Conservation (phyloP, 1,140 invertebrate genomes). For the Cryptotermes secundus region DNA sequence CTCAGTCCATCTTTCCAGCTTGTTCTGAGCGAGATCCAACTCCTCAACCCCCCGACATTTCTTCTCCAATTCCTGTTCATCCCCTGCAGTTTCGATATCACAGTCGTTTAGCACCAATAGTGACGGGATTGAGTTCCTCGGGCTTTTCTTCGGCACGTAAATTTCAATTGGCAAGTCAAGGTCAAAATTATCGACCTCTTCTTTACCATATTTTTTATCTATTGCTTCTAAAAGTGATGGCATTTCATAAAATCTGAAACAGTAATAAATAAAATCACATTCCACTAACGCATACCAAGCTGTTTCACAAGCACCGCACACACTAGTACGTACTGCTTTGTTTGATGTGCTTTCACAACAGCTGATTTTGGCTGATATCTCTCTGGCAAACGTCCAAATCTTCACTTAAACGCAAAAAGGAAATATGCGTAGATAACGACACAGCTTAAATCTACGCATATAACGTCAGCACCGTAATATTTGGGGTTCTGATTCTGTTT, state of each 20-base stretch:
- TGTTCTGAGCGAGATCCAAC: slow-evolving; percentile 88
- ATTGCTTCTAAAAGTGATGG: slow-evolving; percentile 81
- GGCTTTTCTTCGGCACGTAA: slow-evolving; percentile 78
- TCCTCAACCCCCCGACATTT: slow-evolving; percentile 85
- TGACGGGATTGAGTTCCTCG: slow-evolving; percentile 73
- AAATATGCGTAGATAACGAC: not conserved
- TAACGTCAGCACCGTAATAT: not conserved
- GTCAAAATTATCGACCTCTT: slow-evolving; percentile 49
- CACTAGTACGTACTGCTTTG: not conserved
- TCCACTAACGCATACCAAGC: not conserved
- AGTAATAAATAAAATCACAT: slow-evolving; percentile 22
- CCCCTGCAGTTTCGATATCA: slow-evolving; percentile 83
- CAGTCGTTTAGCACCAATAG: slow-evolving; percentile 87
- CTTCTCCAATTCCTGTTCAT: slow-evolving; percentile 67
- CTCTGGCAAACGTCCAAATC: not conserved
- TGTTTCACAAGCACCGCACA: not conserved
- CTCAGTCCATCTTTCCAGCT: slow-evolving; percentile 80
- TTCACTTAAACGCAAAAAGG: not conserved
- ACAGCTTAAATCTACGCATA: not conserved
- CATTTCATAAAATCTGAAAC: slow-evolving; percentile 53
- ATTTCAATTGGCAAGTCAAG: slow-evolving; percentile 65
- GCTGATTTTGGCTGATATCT: slow-evolving; percentile 10
- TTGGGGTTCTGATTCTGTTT: not conserved
- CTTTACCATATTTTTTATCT: slow-evolving; percentile 70
- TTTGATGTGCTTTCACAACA: slow-evolving; percentile 7